Conservation (phyloP, 2,113 vertebrate species). For the Pygoscelis antarcticus region DNA sequence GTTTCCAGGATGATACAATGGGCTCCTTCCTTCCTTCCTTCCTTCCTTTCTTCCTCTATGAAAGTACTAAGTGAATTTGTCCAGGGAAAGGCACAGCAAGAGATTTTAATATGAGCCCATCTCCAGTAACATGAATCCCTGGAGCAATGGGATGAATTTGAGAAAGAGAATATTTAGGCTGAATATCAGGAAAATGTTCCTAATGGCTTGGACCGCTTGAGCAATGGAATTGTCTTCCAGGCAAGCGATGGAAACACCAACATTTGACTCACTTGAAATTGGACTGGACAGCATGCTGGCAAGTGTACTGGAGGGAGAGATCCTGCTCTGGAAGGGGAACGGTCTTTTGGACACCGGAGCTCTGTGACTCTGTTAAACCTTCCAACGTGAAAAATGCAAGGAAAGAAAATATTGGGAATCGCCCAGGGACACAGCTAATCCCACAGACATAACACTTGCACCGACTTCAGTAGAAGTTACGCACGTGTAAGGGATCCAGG, state of each 20-base stretch:
- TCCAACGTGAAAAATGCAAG: slow-evolving; percentile 30
- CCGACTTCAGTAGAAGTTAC: background rate
- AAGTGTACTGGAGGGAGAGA: slow-evolving; percentile 43
- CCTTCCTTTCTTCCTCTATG: background rate
- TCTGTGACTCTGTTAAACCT: slow-evolving; percentile 56
- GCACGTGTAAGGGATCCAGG: fast-evolving
- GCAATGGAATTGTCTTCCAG: slow-evolving; percentile 27
- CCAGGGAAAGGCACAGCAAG: slow-evolving; percentile 27
- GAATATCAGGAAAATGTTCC: slow-evolving; percentile 46
- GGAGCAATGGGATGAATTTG: slow-evolving; percentile 22
- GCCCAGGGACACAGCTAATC: slow-evolving; percentile 38
- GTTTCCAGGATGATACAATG: background rate
- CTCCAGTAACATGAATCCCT: slow-evolving; percentile 1
- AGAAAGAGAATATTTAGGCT: slow-evolving; percentile 34
- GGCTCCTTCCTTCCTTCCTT: no score
- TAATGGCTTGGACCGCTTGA: slow-evolving; percentile 22
- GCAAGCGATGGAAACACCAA: slow-evolving; percentile 39
- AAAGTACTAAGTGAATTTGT: background rate
- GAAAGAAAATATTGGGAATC: slow-evolving; percentile 55
- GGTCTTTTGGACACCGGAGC: slow-evolving; percentile 25
- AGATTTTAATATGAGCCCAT: background rate
- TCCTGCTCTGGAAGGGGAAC: slow-evolving; percentile 38
- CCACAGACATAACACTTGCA: background rate
- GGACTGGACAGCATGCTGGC: slow-evolving; percentile 41
- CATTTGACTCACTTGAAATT: slow-evolving; percentile 36